Conservation (phyloP, 2,113 vertebrate species). For the Arvicanthis niloticus region DNA sequence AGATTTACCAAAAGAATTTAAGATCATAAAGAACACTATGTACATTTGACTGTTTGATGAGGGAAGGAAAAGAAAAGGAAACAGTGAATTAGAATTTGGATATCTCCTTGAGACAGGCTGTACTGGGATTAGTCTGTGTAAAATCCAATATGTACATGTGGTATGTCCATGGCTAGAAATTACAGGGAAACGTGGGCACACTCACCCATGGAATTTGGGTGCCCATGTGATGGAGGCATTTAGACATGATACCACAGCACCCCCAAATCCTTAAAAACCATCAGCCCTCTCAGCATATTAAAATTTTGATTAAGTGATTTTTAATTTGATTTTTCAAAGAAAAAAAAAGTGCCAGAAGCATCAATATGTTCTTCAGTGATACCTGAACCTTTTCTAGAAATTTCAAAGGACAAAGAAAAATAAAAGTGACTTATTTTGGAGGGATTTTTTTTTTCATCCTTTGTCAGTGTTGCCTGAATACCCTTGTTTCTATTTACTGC, state of each 20-base stretch:
- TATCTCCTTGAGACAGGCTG: background rate
- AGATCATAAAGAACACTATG: background rate
- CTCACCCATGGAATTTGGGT: background rate
- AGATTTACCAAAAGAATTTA: background rate
- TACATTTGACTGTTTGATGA: background rate
- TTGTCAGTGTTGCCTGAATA: background rate
- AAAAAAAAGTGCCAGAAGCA: background rate
- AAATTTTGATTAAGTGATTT: background rate
- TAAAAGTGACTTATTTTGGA: background rate
- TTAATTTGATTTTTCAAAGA: background rate
- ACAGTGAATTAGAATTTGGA: background rate
- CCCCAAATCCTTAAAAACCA: background rate
- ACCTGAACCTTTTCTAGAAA: background rate
- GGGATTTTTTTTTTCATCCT: background rate
- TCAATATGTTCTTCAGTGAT: background rate
- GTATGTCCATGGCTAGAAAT: background rate
- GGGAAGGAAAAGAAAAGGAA: background rate
- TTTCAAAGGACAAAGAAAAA: background rate
- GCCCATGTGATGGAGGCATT: background rate
- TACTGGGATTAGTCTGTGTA: rapidly evolving
- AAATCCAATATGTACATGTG: background rate
- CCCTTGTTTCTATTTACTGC: background rate
- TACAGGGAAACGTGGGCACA: background rate
- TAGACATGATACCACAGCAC: background rate
- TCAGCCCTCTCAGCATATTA: background rate